Percentiles rank a stretch among this genome's conserved stretches.
Conservation (phyloP, 2,797 vertebrate genomes). For the Enteromius radiatus region DNA sequence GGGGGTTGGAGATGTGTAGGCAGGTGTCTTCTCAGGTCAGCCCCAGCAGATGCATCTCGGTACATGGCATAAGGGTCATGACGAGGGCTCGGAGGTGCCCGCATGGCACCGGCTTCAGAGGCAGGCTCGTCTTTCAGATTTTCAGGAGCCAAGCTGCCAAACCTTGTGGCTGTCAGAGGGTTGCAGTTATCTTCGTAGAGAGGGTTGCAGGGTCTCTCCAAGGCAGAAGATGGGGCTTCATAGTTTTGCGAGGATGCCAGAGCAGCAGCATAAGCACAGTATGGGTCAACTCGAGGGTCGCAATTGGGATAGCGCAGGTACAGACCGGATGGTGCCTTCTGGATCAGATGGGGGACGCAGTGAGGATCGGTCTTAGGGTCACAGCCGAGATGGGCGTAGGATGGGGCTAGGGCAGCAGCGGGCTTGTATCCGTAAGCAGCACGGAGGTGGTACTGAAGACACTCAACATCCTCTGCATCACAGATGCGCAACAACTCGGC, state of each 20-base stretch:
- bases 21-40: constrained; percentile 50
- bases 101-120: constrained; percentile 69
- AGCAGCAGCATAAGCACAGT: constrained; percentile 72
- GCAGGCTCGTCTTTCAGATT: constrained; percentile 63
- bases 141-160: constrained; percentile 61
- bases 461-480: constrained; percentile 77
- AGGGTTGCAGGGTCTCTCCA: constrained; percentile 75
- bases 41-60: constrained; percentile 58
- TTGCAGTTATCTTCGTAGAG: constrained; percentile 79
- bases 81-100: constrained; percentile 58
- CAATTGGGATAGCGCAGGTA: constrained; percentile 76
- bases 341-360: constrained; percentile 70
- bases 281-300: constrained; percentile 74
- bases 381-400: constrained; percentile 79
- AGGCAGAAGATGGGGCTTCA: constrained; percentile 67
- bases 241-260: constrained; percentile 59
- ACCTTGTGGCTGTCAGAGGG: constrained; percentile 75
- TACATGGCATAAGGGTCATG: constrained; percentile 75
- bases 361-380: constrained; percentile 76
- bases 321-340: constrained; percentile 73
- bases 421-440: constrained; percentile 75
- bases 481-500: constrained; percentile 80
- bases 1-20: constrained; percentile 67
- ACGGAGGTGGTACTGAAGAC: constrained; percentile 81
- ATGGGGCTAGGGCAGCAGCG: constrained; percentile 69